Evolutionary conservation across 2,888 invertebrate genomes (phyloP).

Genomic region (Troglohyphantes excavatus): DNA sequence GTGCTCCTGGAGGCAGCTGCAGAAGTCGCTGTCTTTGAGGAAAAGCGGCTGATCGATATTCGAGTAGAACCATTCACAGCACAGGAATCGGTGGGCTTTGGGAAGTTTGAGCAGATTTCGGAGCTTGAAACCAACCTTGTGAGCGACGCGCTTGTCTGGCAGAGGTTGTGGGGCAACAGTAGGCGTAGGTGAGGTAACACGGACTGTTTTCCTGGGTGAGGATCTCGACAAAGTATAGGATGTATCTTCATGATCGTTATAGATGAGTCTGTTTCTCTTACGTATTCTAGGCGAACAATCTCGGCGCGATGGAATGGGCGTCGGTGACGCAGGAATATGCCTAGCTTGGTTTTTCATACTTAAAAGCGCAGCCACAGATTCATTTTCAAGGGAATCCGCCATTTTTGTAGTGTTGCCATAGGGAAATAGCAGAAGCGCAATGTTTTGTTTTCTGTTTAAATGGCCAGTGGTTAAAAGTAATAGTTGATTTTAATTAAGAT

Average conservation of each 20-base stretch:
- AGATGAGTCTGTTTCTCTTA: slow-evolving; percentile 93
- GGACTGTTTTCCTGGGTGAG: slow-evolving; percentile 86
- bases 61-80: slow-evolving; percentile 99
- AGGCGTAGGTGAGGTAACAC: slow-evolving; percentile 76
- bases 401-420: slow-evolving; percentile 74
- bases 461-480: slow-evolving; percentile 8
- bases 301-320: slow-evolving; percentile 70
- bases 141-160: slow-evolving; percentile 91
- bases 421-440: slow-evolving; percentile 48
- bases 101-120: slow-evolving; percentile 97
- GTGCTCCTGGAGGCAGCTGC: slow-evolving; percentile 94
- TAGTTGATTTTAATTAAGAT: too few species aligned
- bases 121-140: slow-evolving; percentile 92
- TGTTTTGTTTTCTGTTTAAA: slow-evolving; percentile 39
- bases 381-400: slow-evolving; percentile 78
- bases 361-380: slow-evolving; percentile 76
- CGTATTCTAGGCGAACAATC: slow-evolving; percentile 90
- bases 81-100: slow-evolving; percentile 99
- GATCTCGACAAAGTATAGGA: slow-evolving; percentile 84
- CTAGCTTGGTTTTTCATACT: slow-evolving; percentile 78
- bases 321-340: slow-evolving; percentile 68
- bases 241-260: slow-evolving; percentile 87
- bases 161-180: slow-evolving; percentile 53
- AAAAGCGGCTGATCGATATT: slow-evolving; percentile 97
- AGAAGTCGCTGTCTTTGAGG: slow-evolving; percentile 97